Evolutionary conservation across 2,888 invertebrate genomes (phyloP), one percentile per base, ranked within the genome.

Genomic region (Zaprionus bogoriensis): DNA sequence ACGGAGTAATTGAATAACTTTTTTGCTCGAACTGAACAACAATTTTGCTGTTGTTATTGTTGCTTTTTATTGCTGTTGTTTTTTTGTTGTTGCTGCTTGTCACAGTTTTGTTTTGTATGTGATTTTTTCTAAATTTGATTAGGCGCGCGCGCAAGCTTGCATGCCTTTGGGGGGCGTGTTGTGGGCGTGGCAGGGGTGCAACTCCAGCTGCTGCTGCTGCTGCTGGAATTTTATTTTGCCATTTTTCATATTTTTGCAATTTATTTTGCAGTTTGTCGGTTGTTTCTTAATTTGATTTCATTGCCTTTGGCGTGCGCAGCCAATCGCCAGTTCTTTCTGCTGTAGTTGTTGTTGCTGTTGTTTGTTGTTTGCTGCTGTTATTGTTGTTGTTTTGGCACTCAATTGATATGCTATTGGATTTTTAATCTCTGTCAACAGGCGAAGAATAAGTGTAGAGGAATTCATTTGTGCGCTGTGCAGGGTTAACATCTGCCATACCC

Each of bases 1-100:
- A 83, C 74, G 78, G 78, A 78, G 73, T 89, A 89, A 89, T 89
- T 89, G 89, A 89, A 89, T 89, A 89, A 88, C 78, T 89, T 89
- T 87, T 44, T 32, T 48, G n/a, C n/a, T n/a, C n/a, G n/a, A n/a
- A n/a, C n/a, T n/a, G n/a, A n/a, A n/a, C n/a, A n/a, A n/a, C n/a
- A n/a, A n/a, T n/a, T 62, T 50, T 48, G 42, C 58, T 61, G 23
- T 46, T 46, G 7, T 19, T 65, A 17, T 45, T 52, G 30, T 47
- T 14, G 9, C 7, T 17, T 22, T 22, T 39, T n/a, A n/a, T 5
- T 28, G 25, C 10, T 50, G 20, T 51, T 45, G 30, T 22, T 41
- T 23, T 41, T 23, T 52, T 57, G 30, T 12, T 28, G 0, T 28
- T 28, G n/a, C 3, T 4, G 14, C 30, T 10, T 32, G 65, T 65